A percentile compares a stretch with the other conserved stretches of the same genome.
Conservation (phyloP, 2,113 vertebrate species). For the Mixornis gularis region DNA sequence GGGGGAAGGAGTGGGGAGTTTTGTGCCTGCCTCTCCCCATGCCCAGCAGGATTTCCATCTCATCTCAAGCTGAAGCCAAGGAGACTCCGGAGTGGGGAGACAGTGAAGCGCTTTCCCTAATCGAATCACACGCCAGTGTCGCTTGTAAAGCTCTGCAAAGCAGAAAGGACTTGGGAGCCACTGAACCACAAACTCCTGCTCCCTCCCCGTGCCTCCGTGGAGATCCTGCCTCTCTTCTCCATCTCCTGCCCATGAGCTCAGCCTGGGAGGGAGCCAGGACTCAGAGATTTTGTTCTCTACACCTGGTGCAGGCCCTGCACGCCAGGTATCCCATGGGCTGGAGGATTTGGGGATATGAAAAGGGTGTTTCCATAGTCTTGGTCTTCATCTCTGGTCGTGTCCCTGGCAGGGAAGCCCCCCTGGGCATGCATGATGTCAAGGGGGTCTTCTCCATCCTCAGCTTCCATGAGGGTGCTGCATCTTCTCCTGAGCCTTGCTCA, state of each 20-base stretch:
- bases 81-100: background rate
- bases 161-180: slow-evolving; percentile 39
- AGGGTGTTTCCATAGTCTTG: background rate
- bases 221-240: background rate
- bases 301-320: no score
- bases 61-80: background rate
- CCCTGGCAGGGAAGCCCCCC: background rate
- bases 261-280: background rate
- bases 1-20: background rate
- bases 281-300: background rate
- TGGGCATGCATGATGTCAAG: background rate
- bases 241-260: fast-evolving
- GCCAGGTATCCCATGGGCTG: fast-evolving
- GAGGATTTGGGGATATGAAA: background rate
- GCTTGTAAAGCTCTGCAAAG: slow-evolving; percentile 49
- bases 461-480: background rate
- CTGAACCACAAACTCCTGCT: slow-evolving; percentile 22
- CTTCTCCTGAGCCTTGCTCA: background rate
- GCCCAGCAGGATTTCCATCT: background rate
- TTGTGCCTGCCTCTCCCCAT: background rate
- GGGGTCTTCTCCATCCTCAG: background rate
- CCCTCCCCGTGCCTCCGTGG: fast-evolving
- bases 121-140: slow-evolving; percentile 55
- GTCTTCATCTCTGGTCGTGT: background rate
- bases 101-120: slow-evolving; percentile 38